phyloP scores from a whole-genome alignment of 2,888 invertebrate genomes.

The Caenorhabditis panamensis region DNA sequence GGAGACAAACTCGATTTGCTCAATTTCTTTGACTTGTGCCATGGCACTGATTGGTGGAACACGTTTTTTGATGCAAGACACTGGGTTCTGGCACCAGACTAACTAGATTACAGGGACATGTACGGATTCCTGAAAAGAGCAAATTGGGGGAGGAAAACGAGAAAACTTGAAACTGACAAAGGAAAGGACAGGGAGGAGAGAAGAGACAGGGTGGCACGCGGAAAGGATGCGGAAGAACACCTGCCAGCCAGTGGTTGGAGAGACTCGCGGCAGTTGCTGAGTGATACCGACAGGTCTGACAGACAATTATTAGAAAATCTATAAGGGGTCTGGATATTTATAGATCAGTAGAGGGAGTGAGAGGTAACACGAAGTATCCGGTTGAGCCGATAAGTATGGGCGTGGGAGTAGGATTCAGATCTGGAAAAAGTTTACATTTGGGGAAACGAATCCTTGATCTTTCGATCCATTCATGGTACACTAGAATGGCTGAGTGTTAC shows the following conservation, averaged over 20 bases:
- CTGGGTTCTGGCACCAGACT: constrained; percentile 14
- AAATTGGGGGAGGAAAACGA: neutral
- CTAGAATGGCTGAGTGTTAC: too few species aligned
- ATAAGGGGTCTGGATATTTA: neutral
- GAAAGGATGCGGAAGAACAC: neutral
- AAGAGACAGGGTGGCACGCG: neutral
- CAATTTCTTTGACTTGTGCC: neutral
- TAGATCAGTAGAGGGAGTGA: too few species aligned
- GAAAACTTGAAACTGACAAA: neutral
- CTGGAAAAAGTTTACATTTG: neutral
- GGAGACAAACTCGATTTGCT: constrained; percentile 27
- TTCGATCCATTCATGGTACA: too few species aligned
- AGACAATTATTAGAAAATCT: neutral
- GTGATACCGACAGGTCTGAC: neutral
- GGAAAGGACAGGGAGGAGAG: neutral
- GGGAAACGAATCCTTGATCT: too few species aligned
- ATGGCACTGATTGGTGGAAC: constrained; percentile 41
- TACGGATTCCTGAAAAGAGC: constrained; percentile 6
- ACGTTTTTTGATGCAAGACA: constrained; percentile 33
- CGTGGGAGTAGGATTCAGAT: neutral
- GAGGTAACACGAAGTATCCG: too few species aligned
- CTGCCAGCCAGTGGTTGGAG: neutral
- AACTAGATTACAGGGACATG: constrained; percentile 29
- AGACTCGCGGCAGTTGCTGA: neutral
- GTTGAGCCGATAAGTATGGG: too few species aligned